Evolutionary conservation across 2,113 vertebrate genomes (phyloP), one percentile per base, ranked within the genome.

Genomic region (Oenanthe oenanthe): DNA sequence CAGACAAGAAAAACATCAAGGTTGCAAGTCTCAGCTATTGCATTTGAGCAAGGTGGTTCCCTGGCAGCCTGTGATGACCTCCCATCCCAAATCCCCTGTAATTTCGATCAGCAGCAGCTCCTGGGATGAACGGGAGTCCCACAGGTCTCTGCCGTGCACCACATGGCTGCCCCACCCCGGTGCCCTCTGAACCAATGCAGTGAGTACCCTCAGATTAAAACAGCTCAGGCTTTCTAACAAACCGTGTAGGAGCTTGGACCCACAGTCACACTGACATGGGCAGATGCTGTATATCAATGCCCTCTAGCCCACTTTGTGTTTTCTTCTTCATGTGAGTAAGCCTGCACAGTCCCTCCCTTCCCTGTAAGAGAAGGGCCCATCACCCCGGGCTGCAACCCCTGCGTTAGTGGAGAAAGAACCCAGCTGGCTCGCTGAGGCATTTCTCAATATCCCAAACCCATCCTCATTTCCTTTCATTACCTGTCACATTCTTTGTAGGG

Each of bases 361-460:
- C 45, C 28, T 2, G 6, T 36, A 28, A 60, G 25, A n/a, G 13
- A 51, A 42, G 56, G 42, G 26, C 36, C 71, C 56, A 57, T 50
- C 48, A 74, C 10, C 53, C 32, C 40, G 12, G 28, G 17, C 61
- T 78, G 73, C 31, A 77, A 13, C 21, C n/a, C 45, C 7, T 26
- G 65, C 50, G 19, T 42, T 84, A 42, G 8, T 28, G 77, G 20
- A 85, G 91, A 93, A 85, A 68, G 61, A 92, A 95, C 57, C 9
- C 73, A 75, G 32, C 80, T 92, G 80, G 36, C 72, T 75, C 73
- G 61, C 68, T 60, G 34, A 83, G 56, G 60, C 65, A 47, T 94
- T 91, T 91, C 85, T 89, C 77, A 79, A 9, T 42, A 82, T 82
- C 62, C 62, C 77, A 78, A 95, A 84, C 45, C 65, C 70, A 79